Percentiles rank a stretch among this genome's conserved stretches.
Evolutionary conservation across 2,888 invertebrate genomes (phyloP).

Genomic region (Lasioglossum oenotherae): DNA sequence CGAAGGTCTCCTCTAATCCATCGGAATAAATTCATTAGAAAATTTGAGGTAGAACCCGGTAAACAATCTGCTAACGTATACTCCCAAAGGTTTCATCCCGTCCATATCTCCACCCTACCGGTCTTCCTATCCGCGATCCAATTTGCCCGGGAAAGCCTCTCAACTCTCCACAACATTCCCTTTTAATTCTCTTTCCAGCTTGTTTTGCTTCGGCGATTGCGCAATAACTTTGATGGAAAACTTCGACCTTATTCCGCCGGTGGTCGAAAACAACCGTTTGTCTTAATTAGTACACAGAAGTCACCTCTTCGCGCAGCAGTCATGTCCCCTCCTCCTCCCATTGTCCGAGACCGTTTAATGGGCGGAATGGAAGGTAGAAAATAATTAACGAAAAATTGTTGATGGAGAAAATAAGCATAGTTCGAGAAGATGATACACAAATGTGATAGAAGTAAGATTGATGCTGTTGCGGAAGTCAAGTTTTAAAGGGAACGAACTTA

Average conservation of each 20-base stretch:
- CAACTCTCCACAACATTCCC: not conserved
- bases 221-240: constrained; percentile 8
- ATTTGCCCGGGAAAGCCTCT: not conserved
- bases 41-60: not conserved
- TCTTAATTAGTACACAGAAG: constrained; percentile 19
- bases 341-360: not conserved
- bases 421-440: not conserved
- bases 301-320: not conserved
- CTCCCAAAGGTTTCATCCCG: constrained; percentile 12
- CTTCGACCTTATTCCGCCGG: not conserved
- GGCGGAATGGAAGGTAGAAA: not conserved
- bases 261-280: not conserved
- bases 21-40: not conserved
- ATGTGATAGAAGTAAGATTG: not conserved
- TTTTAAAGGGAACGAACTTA: too few relatives aligned
- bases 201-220: not conserved
- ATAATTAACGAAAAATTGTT: not conserved
- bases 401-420: not conserved
- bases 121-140: constrained; percentile 18
- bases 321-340: not conserved
- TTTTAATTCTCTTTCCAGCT: constrained; percentile 3
- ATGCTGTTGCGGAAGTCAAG: too few relatives aligned
- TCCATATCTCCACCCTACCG: not conserved
- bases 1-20: not conserved
- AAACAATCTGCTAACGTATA: not conserved